These are phyloP conservation scores for Leuciscus waleckii DNA, from an alignment of 2,797 vertebrate species.

Conservation along the genomic window DNA sequence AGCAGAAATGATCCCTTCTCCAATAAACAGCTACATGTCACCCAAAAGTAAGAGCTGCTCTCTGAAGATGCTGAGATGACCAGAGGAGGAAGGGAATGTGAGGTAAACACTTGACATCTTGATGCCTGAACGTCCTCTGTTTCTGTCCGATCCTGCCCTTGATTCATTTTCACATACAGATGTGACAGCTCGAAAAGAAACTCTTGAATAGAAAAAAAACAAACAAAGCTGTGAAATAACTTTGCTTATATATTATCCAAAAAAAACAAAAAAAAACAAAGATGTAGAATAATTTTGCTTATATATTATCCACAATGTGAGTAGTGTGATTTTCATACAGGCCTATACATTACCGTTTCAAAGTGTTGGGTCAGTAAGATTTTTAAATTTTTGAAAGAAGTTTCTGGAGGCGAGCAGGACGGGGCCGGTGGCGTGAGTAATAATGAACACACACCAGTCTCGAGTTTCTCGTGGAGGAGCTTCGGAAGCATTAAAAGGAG, in stretches of 20 bases:
- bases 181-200: slow-evolving; percentile 51
- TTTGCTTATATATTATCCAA: slow-evolving; percentile 15
- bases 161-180: slow-evolving; percentile 50
- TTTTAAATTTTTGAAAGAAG: background rate
- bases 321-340: background rate
- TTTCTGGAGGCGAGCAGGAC: background rate
- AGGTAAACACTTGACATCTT: slow-evolving; percentile 23
- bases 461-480: too few species aligned
- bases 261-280: slow-evolving; percentile 29
- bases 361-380: background rate
- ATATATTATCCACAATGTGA: slow-evolving; percentile 28
- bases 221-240: slow-evolving; percentile 35
- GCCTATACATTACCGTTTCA: background rate
- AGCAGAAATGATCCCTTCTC: slow-evolving; percentile 11
- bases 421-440: too few species aligned
- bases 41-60: background rate
- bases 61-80: background rate
- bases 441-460: too few species aligned
- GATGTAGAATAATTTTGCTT: slow-evolving; percentile 42
- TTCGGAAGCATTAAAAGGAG: too few species aligned
- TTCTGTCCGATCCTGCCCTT: slow-evolving; percentile 27
- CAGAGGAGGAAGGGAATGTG: background rate
- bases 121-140: slow-evolving; percentile 27
- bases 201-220: slow-evolving; percentile 37
- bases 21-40: slow-evolving; percentile 27